Percentiles rank a stretch among this genome's conserved stretches.
Evolutionary conservation across 2,797 vertebrate species (phyloP).

Genomic region (Malurus leucopterus): DNA sequence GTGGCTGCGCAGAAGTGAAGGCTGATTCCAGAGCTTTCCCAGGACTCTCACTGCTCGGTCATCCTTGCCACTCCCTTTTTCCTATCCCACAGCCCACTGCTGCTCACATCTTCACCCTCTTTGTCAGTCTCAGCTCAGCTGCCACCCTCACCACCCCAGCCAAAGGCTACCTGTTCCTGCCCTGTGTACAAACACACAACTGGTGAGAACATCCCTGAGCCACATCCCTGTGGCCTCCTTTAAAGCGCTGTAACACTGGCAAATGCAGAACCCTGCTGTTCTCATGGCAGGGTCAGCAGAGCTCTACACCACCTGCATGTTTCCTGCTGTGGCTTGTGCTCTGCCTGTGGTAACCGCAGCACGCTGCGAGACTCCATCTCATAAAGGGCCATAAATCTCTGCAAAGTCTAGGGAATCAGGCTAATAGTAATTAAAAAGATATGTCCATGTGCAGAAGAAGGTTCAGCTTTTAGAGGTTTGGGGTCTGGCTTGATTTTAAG

Average conservation of each 20-base stretch:
- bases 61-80: neutral
- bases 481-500: slow-evolving; percentile 27
- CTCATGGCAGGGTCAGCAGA: neutral
- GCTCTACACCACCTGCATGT: neutral
- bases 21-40: fast-evolving
- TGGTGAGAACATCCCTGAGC: neutral
- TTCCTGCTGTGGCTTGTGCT: neutral
- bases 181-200: neutral
- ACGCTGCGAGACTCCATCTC: neutral
- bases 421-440: slow-evolving; percentile 26
- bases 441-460: neutral
- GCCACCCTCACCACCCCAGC: fast-evolving
- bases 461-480: neutral
- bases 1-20: neutral
- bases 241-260: fast-evolving
- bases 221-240: neutral
- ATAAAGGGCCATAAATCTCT: neutral
- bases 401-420: neutral
- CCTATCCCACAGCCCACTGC: fast-evolving
- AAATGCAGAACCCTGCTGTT: neutral
- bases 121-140: neutral
- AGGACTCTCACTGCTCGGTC: neutral
- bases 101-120: neutral
- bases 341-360: neutral
- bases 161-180: neutral